Conservation (phyloP, 37 sponge, comb jelly and placozoan species). For the Theonella swinhoei region DNA sequence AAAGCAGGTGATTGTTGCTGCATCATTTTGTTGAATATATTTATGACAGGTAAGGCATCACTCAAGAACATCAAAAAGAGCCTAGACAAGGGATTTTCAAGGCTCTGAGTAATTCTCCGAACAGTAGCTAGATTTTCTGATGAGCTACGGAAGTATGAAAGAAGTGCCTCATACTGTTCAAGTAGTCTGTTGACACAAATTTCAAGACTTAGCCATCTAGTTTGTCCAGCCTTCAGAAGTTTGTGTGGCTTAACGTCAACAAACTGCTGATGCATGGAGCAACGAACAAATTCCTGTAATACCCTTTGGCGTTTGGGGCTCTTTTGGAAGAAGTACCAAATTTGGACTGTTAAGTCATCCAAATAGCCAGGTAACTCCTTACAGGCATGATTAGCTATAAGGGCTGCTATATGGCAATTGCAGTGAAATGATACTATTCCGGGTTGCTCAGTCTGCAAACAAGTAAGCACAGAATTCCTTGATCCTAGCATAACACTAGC, state of each 20-base stretch:
- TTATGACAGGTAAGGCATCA: background rate
- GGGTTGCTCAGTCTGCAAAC: too few relatives aligned
- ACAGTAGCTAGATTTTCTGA: background rate
- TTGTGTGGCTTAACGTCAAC: background rate
- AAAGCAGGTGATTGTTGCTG: background rate
- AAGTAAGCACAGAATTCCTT: too few relatives aligned
- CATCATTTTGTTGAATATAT: background rate
- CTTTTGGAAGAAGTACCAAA: background rate
- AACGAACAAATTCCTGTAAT: background rate
- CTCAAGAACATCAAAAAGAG: background rate
- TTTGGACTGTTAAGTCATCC: background rate
- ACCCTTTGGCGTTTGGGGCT: background rate
- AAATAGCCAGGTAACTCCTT: background rate
- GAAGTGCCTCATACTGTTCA: background rate
- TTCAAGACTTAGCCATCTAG: background rate
- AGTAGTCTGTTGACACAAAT: background rate
- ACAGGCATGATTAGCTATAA: background rate
- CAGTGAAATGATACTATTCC: background rate
- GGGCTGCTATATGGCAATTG: background rate
- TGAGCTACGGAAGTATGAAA: background rate
- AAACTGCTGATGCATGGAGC: background rate
- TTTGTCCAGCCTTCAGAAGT: background rate
- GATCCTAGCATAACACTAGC: too few relatives aligned
- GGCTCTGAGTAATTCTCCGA: background rate
- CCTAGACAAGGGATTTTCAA: background rate